phyloP scores from a whole-genome alignment of 1,140 invertebrate species.

The Cydia strobilella region DNA sequence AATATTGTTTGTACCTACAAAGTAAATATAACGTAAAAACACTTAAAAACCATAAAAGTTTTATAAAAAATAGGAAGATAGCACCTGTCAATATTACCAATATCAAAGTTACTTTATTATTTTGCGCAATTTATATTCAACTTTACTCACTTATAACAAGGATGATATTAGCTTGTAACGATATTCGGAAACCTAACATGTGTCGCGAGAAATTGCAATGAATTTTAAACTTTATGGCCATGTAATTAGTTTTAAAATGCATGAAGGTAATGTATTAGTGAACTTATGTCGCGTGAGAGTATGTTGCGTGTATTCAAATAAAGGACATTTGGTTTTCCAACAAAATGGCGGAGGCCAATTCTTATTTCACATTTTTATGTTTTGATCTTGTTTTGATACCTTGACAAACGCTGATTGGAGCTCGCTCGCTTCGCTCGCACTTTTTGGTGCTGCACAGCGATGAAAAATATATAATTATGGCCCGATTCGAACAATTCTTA shows the following conservation, averaged over 20 bases:
- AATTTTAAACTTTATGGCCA: not conserved
- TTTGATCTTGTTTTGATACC: not conserved
- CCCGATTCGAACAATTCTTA: no score
- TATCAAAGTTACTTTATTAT: not conserved
- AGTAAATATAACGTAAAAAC: not conserved
- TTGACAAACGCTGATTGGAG: no score
- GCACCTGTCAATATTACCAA: not conserved
- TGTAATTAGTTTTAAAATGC: not conserved
- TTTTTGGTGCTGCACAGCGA: no score
- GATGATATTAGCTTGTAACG: not conserved
- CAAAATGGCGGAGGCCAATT: not conserved
- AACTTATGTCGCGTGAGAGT: not conserved
- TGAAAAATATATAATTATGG: no score
- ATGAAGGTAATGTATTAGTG: not conserved
- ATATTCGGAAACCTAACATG: not conserved
- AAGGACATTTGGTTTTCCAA: not conserved
- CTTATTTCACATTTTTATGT: not conserved
- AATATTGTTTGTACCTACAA: not conserved
- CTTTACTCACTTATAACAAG: not conserved
- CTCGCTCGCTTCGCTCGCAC: no score
- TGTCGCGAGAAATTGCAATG: not conserved
- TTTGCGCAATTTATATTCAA: not conserved
- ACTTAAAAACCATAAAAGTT: not conserved
- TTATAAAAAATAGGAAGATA: not conserved
- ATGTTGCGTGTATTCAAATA: constrained; percentile 3